phyloP scores from a whole-genome alignment of 2,888 invertebrate species.

The Tetragonula carbonaria region DNA sequence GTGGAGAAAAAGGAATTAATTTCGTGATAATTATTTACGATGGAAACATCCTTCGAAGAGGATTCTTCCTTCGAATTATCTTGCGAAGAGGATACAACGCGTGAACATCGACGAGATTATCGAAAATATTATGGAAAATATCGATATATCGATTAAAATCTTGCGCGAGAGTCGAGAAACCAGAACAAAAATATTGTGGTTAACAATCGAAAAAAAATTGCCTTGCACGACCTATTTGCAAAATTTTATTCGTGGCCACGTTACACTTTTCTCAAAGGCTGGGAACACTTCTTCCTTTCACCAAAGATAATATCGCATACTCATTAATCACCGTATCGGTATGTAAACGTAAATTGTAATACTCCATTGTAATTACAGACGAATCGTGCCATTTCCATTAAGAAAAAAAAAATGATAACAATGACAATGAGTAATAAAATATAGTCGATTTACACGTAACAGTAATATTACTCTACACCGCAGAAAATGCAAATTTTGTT shows the following conservation, averaged over 20 bases:
- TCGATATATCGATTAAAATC: no score
- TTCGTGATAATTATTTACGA: no score
- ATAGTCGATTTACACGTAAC: background rate
- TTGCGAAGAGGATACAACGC: no score
- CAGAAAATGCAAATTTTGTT: no score
- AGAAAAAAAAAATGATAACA: background rate
- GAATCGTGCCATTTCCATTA: background rate
- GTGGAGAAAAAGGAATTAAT: no score
- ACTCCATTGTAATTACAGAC: conserved; percentile 25
- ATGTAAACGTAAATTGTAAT: conserved; percentile 1
- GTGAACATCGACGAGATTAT: no score
- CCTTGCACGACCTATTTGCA: conserved; percentile 11
- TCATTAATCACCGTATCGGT: conserved; percentile 47
- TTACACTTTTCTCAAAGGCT: conserved; percentile 41
- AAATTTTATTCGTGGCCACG: conserved; percentile 25
- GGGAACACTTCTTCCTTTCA: conserved; percentile 59
- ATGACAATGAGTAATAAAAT: background rate
- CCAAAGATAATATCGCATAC: conserved; percentile 32
- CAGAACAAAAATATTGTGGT: no score
- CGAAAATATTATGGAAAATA: no score
- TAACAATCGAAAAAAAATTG: background rate
- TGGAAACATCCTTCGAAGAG: no score
- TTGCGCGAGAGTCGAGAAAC: no score
- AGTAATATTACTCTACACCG: background rate
- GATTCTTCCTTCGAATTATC: no score